A percentile compares a stretch with the other conserved stretches of the same genome.
phyloP scores from a whole-genome alignment of 2,113 vertebrate species.

The Coryphaenoides rupestris region DNA sequence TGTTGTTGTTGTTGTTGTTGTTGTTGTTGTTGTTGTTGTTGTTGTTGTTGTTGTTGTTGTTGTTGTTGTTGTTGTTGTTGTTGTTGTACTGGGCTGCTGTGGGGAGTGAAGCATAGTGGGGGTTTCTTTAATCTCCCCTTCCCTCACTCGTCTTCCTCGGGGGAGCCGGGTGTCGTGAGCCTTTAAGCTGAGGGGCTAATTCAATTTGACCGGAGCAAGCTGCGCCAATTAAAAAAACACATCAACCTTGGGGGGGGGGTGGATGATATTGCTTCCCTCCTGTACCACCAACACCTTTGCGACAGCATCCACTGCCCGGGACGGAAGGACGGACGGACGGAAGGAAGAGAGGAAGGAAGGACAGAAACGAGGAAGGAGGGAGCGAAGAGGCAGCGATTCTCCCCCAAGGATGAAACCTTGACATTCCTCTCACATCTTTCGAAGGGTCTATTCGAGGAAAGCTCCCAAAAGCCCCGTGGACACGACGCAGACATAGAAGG shows the following conservation, averaged over 20 bases:
- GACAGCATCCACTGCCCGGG: slow-evolving; percentile 28
- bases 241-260: slow-evolving; percentile 33
- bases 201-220: slow-evolving; percentile 48
- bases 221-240: slow-evolving; percentile 56
- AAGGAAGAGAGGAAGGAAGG: slow-evolving; percentile 43
- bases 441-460: neutral
- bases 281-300: slow-evolving; percentile 52
- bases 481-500: neutral
- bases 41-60: too few relatives aligned
- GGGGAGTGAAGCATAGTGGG: too few relatives aligned
- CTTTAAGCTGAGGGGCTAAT: slow-evolving; percentile 45
- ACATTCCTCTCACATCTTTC: neutral
- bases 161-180: slow-evolving; percentile 20
- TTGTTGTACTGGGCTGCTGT: too few relatives aligned
- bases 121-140: slow-evolving; percentile 10
- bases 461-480: neutral
- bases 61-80: too few relatives aligned
- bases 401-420: neutral
- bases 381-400: slow-evolving; percentile 17
- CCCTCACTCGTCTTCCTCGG: neutral
- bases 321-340: slow-evolving; percentile 36
- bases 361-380: slow-evolving; percentile 16
- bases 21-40: too few relatives aligned
- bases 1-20: too few relatives aligned
- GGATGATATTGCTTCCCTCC: slow-evolving; percentile 35